Conservation (phyloP, 2,113 vertebrate genomes). For the Brachyistius frenatus region DNA sequence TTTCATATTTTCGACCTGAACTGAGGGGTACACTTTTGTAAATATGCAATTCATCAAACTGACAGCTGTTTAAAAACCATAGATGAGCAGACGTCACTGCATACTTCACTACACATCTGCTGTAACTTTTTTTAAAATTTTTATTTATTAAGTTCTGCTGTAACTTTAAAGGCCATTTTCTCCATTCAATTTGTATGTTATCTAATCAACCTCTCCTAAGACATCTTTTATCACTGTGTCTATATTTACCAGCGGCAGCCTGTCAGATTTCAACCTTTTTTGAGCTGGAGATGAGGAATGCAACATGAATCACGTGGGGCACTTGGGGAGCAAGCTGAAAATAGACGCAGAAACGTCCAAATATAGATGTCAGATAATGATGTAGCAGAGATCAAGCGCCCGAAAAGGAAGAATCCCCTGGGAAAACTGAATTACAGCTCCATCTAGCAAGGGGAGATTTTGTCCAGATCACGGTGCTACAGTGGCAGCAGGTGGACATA, state of each 20-base stretch:
- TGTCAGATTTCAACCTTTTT: constrained; percentile 49
- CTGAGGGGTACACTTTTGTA: not conserved
- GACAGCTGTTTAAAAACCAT: constrained; percentile 3
- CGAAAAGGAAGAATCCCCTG: constrained; percentile 29
- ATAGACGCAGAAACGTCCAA: constrained; percentile 56
- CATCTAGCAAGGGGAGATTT: constrained; percentile 1
- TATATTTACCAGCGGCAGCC: constrained; percentile 59
- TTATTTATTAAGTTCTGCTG: too few relatives aligned
- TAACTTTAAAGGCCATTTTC: not conserved
- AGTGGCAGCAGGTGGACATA: constrained; percentile 13
- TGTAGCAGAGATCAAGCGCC: constrained; percentile 37
- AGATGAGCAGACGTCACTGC: not conserved
- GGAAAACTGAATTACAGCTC: constrained; percentile 26
- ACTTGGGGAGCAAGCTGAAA: constrained; percentile 54
- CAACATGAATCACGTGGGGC: constrained; percentile 44
- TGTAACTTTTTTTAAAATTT: not conserved
- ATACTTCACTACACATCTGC: not conserved
- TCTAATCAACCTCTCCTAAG: constrained; percentile 38
- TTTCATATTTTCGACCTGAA: constrained; percentile 28
- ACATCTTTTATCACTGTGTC: constrained; percentile 27
- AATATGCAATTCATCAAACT: constrained; percentile 11
- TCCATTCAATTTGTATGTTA: not conserved
- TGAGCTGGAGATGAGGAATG: constrained; percentile 40
- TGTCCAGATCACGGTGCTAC: not conserved
- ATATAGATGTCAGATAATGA: constrained; percentile 56